Base-by-base conservation (phyloP, 2,888 invertebrate species). In the Zygogramma bicolorata region DNA sequence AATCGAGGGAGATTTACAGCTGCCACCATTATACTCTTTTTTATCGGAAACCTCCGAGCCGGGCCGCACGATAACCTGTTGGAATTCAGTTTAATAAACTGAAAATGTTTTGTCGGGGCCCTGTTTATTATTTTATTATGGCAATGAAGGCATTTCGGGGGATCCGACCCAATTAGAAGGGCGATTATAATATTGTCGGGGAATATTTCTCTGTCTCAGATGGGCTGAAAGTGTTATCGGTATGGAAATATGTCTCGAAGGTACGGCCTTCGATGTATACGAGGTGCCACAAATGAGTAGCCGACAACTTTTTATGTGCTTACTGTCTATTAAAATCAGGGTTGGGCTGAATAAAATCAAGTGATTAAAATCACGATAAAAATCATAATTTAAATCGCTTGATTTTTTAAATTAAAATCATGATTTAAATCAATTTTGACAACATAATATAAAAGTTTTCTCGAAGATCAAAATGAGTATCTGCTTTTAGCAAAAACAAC, bases 1-100 rank as follows among this genome's bases (percentile, higher is more conserved):
- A 82, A 81, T 79, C 80, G 76, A 75, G 71, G 68, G 80, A 84
- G 84, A 85, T 85, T 84, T 84, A 83, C 82, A 80, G 79, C 82
- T 77, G 80, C 80, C 81, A 82, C 83, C 82, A 83, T 83, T 82
- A 81, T 82, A 81, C 82, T 83, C 80, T 79, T 53, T 79, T 75
- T 77, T 75, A 78, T 76, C 75, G 71, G 69, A 66, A 65, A 57
- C 22, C 34, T 25, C 62, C 25, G 61, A 61, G 40, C 25, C 40
- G 31, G 65, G 20, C 61, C 53, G 27, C 63, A 40, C 22, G 49
- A 68, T 40, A 63, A 63, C 59, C 59, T 62, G 71, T 63, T 65
- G 62, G 63, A 69, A 66, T 34, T 60, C 4, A 65, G 40, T 65
- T 65, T 65, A 58, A 68, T 68, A 68, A 61, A 68, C 42, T 20